These are phyloP conservation scores for Tipula lateralis DNA, from an alignment of 2,888 invertebrate species.

Conservation along the genomic window DNA sequence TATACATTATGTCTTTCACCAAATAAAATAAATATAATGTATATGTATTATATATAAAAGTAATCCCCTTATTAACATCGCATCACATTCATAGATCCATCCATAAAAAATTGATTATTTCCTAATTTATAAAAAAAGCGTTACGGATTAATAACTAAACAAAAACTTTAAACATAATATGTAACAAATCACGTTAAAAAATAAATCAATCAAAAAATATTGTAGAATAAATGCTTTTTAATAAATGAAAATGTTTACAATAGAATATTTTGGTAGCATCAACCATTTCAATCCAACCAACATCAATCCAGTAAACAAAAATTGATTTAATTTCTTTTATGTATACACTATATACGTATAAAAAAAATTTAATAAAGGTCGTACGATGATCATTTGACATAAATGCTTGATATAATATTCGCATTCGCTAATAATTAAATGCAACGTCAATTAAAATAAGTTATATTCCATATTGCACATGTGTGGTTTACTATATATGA, in stretches of 20 bases:
- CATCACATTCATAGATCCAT: background rate
- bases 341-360: background rate
- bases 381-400: background rate
- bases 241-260: background rate
- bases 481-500: background rate
- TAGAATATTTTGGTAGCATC: background rate
- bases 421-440: background rate
- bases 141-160: background rate
- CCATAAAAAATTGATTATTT: background rate
- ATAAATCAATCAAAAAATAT: background rate
- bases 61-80: background rate
- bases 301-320: background rate
- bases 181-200: background rate
- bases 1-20: background rate
- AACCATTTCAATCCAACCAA: background rate
- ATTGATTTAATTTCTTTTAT: background rate
- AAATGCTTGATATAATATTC: background rate
- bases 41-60: background rate
- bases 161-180: background rate
- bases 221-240: background rate
- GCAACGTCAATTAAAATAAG: background rate
- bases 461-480: background rate
- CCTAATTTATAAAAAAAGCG: background rate
- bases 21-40: background rate
- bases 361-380: background rate